Base-by-base conservation (phyloP, 1,140 invertebrate genomes). In the Magallana ariakensis region DNA sequence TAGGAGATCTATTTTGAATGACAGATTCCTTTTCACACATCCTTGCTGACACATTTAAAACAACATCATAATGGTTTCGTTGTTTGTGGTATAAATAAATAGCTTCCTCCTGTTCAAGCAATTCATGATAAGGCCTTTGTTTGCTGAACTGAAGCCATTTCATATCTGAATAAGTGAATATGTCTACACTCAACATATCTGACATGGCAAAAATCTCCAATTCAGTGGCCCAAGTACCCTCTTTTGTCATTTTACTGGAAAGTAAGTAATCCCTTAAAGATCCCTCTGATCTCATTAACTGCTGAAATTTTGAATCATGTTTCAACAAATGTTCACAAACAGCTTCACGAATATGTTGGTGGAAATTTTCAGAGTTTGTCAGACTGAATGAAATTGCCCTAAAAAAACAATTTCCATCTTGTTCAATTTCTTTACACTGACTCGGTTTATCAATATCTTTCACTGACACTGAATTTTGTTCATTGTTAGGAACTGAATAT, bases 361-460 rank as follows among this genome's bases (percentile, higher is more conserved):
- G 56, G n/a, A 19, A 55, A 16, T 58, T 26, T 22, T 83, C 82
- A n/a, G 22, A 57, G 19, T 83, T 58, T 57, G 54, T 57, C 11
- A 83, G 3, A 58, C n/a, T 19, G 19, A 19, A 83, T 9, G 82
- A 83, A 7, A 83, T 19, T 16, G 82, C 82, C 19, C 82, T 53
- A 26, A 83, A 83, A 83, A 83, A 83, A 46, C 82, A 83, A 58
- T 83, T 83, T 8, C 82, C 82, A 83, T 83, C 82, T 9, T 9
- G 54, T 10, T n/a, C 9, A 16, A 83, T 83, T 58, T 56, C n/a
- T 22, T 83, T 22, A 33, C 33, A 33, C 33, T 33, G 33, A 1
- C 1, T 33, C 33, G 33, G 33, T 33, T 3, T 33, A 33, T 33
- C 33, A 33, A 33, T 33, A 33, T 33, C 33, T 33, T 33, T 33